phyloP scores from a whole-genome alignment of 2,888 invertebrate genomes.

The Adineta ricciae region DNA sequence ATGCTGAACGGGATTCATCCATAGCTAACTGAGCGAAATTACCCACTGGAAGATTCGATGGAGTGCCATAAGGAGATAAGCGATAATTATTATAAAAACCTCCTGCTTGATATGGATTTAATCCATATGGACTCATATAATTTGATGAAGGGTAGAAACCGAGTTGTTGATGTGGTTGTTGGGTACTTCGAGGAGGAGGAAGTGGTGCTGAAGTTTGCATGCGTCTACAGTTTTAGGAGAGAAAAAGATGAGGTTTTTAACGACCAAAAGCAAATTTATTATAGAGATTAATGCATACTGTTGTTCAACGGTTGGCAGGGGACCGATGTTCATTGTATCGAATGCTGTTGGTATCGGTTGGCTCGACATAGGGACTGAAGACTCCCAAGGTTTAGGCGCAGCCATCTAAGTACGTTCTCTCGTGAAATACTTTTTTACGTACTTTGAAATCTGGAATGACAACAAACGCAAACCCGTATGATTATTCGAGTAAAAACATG shows the following conservation, averaged over 20 bases:
- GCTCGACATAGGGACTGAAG: neutral
- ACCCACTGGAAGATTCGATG: neutral
- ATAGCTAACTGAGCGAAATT: slow-evolving; percentile 57
- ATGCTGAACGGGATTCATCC: slow-evolving; percentile 79
- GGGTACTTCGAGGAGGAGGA: neutral
- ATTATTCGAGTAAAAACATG: too few species aligned
- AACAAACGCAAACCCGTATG: neutral
- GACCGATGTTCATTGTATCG: neutral
- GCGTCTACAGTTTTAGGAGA: neutral
- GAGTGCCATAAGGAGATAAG: neutral
- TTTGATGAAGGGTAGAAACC: neutral
- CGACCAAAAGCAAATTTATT: neutral
- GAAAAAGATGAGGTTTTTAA: neutral
- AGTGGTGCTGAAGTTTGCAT: neutral
- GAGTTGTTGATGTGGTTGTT: neutral
- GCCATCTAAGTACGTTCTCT: neutral
- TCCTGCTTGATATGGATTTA: neutral
- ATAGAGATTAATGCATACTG: neutral
- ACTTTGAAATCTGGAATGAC: neutral
- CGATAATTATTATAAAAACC: neutral
- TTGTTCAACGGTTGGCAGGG: neutral
- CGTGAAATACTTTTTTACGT: neutral
- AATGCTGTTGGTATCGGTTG: neutral
- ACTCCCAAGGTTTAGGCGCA: neutral
- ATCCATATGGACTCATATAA: neutral